Evolutionary conservation across 2,888 invertebrate species (phyloP).

Genomic region (Ceriagrion tenellum): DNA sequence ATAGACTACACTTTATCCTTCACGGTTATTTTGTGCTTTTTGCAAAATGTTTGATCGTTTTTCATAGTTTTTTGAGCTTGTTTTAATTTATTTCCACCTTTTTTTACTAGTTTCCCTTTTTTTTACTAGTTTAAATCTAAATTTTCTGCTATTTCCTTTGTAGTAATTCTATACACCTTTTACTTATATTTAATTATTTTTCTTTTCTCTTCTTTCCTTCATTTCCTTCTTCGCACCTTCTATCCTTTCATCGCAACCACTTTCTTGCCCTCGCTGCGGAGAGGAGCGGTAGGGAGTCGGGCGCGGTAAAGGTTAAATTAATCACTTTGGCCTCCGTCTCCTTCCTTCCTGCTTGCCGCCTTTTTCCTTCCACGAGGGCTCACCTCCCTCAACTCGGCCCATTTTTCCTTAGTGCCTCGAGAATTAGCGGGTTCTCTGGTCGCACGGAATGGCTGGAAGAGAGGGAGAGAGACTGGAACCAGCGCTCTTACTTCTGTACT

Average conservation of each 20-base stretch:
- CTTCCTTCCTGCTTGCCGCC: neutral
- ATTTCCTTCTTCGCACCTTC: neutral
- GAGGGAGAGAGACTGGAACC: neutral
- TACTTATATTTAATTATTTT: neutral
- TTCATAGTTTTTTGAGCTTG: no score
- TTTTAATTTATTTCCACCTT: no score
- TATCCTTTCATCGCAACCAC: neutral
- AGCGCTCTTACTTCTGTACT: neutral
- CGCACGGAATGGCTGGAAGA: neutral
- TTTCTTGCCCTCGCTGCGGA: neutral
- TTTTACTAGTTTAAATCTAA: no score
- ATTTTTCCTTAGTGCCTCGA: neutral
- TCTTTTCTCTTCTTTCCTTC: neutral
- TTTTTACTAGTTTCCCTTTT: no score
- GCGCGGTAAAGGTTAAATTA: conserved; percentile 7
- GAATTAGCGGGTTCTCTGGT: neutral
- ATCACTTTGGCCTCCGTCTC: neutral
- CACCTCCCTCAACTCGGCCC: neutral
- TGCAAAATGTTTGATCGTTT: no score
- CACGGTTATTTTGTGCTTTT: no score
- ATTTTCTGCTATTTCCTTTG: no score
- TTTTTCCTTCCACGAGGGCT: neutral
- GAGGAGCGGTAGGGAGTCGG: neutral
- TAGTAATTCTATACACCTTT: neutral
- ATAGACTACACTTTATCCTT: no score